Percentiles rank a stretch among this genome's conserved stretches.
Evolutionary conservation across 2,888 invertebrate genomes (phyloP).

Genomic region (Catocala fraxini): DNA sequence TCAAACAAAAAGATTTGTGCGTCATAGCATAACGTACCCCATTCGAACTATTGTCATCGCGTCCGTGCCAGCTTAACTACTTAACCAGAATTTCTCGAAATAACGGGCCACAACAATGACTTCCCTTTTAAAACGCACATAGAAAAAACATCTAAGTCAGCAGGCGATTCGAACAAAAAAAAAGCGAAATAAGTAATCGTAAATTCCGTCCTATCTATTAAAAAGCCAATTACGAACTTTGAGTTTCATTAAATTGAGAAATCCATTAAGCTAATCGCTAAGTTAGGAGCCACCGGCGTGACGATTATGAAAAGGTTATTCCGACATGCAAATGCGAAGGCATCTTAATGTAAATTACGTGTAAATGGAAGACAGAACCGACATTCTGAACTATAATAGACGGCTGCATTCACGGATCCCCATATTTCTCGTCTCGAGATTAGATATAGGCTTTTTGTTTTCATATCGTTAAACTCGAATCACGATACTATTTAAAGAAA

Average conservation of each 20-base stretch:
- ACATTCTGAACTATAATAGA: slow-evolving; percentile 71
- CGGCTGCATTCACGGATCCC: slow-evolving; percentile 66
- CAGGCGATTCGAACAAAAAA: slow-evolving; percentile 44
- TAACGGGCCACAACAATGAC: slow-evolving; percentile 57
- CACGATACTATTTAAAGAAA: slow-evolving; percentile 50
- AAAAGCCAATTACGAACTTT: slow-evolving; percentile 79
- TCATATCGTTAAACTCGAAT: slow-evolving; percentile 58
- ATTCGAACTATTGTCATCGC: slow-evolving; percentile 70
- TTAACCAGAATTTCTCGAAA: slow-evolving; percentile 62
- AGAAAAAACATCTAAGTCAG: slow-evolving; percentile 43
- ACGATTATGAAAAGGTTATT: slow-evolving; percentile 83
- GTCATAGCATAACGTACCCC: slow-evolving; percentile 72
- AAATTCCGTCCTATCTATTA: slow-evolving; percentile 75
- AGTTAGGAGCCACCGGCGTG: slow-evolving; percentile 78
- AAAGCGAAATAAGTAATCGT: slow-evolving; percentile 64
- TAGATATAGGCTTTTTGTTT: slow-evolving; percentile 76
- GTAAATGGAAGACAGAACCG: slow-evolving; percentile 75
- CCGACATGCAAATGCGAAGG: slow-evolving; percentile 80
- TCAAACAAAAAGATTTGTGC: slow-evolving; percentile 83
- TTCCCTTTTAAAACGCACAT: slow-evolving; percentile 50
- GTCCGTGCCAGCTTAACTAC: slow-evolving; percentile 70
- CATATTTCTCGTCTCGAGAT: slow-evolving; percentile 78
- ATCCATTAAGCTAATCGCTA: slow-evolving; percentile 83
- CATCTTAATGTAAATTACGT: slow-evolving; percentile 82
- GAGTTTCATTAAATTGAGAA: slow-evolving; percentile 82